A percentile compares a stretch with the other conserved stretches of the same genome.
Conservation (phyloP, 2,797 vertebrate genomes). For the Poecilia velifera region DNA sequence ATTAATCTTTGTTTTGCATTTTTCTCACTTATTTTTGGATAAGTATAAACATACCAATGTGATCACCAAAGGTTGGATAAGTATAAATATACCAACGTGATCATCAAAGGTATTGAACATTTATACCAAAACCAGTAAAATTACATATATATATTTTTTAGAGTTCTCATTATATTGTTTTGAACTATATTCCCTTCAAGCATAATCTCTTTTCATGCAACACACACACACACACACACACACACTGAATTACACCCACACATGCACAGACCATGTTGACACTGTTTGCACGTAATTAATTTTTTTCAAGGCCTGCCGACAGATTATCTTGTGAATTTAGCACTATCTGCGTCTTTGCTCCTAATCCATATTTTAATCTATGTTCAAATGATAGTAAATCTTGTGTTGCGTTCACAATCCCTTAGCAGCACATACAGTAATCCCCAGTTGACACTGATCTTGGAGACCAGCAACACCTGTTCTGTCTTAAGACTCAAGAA, state of each 20-base stretch:
- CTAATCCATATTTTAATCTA: slow-evolving; percentile 81
- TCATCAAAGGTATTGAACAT: not conserved
- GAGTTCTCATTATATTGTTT: not conserved
- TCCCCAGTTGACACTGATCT: slow-evolving; percentile 78
- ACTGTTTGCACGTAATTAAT: slow-evolving; percentile 62
- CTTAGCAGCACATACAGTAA: slow-evolving; percentile 72
- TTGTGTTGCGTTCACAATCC: slow-evolving; percentile 67
- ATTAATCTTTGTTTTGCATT: not conserved
- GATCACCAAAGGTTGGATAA: not conserved
- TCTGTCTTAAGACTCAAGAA: slow-evolving; percentile 48
- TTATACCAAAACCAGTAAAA: not conserved
- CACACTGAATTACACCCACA: not conserved
- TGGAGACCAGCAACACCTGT: slow-evolving; percentile 74
- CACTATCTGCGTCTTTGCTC: slow-evolving; percentile 71
- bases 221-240: slow-evolving; percentile 11
- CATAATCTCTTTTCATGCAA: not conserved
- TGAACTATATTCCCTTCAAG: not conserved
- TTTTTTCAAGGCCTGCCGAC: slow-evolving; percentile 51
- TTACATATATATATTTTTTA: not conserved
- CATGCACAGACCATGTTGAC: slow-evolving; percentile 31
- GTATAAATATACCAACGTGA: not conserved
- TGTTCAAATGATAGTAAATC: slow-evolving; percentile 60
- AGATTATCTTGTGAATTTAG: slow-evolving; percentile 76
- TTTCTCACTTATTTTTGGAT: not conserved
- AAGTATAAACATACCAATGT: not conserved